Base-by-base conservation (phyloP, 2,113 vertebrate genomes). In the Promerops cafer region DNA sequence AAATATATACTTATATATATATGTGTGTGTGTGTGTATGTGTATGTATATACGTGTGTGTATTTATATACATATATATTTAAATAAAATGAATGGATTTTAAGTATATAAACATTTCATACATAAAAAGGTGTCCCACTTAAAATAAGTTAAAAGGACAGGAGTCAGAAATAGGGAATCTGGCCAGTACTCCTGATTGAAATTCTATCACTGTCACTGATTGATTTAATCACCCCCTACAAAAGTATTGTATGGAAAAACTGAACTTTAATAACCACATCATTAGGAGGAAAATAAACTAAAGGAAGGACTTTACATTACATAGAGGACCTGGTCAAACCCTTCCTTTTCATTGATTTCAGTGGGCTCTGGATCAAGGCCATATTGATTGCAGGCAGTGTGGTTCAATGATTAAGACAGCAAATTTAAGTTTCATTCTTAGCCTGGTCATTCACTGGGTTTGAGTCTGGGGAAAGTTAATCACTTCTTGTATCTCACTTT, bases 351-450 rank as follows among this genome's bases (percentile, higher is more conserved):
- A 68, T 60, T 78, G 60, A 89, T 87, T 94, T 87, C 53, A 68
- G 37, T 57, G 72, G 39, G 47, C 22, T 94, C 71, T 94, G 78
- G 59, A 96, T 93, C 50, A 93, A 84, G 84, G 57, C 70, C 78
- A 70, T 63, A 91, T 42, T 65, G 91, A 91, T 75, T 83, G 44
- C 31, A 87, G 44, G 13, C 61, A 72, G 23, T 49, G n/a, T 69
- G 37, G 42, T 80, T 82, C 90, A 92, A 57, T 63, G 71, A 93
- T 66, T 92, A 52, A 90, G 86, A 94, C 23, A 69, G 78, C 59
- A 95, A 79, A 96, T 71, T 57, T 82, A 82, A 53, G 45, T 80
- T 85, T 89, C 77, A 53, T 82, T 89, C 93, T 82, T 64, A 95
- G 74, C 30, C 53, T 74, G 40, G 66, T 79, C 87, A 91, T 89